Percentiles rank a stretch among this genome's conserved stretches.
These are phyloP conservation scores for Synanthedon tipuliformis DNA, from an alignment of 2,888 invertebrate species.

Conservation along the genomic window DNA sequence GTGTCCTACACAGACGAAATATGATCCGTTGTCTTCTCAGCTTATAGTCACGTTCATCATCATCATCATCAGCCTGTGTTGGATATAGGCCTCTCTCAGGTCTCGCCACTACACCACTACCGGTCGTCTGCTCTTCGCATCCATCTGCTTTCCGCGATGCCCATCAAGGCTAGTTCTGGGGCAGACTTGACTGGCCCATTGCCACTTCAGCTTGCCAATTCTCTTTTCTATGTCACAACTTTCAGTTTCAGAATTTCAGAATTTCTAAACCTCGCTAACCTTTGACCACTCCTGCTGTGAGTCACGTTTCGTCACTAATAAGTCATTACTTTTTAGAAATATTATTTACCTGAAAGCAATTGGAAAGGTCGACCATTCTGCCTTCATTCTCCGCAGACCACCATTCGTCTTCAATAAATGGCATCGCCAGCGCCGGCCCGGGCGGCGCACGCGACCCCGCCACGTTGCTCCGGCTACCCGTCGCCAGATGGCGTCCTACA, in stretches of 20 bases:
- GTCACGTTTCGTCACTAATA: slow-evolving; percentile 1
- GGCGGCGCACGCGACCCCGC: slow-evolving; percentile 74
- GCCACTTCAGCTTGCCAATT: too few species aligned
- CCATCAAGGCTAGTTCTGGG: too few species aligned
- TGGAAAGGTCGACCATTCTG: slow-evolving; percentile 91
- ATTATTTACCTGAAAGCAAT: slow-evolving; percentile 81
- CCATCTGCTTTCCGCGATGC: too few species aligned
- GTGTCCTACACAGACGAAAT: too few species aligned
- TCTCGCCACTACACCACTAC: too few species aligned
- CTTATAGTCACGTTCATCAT: too few species aligned
- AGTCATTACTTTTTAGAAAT: background rate
- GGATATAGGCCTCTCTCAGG: too few species aligned
- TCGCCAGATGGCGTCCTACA: slow-evolving; percentile 50
- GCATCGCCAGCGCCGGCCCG: slow-evolving; percentile 84
- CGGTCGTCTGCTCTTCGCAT: too few species aligned
- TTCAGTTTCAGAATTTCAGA: background rate
- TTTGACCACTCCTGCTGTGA: background rate
- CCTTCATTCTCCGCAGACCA: slow-evolving; percentile 97
- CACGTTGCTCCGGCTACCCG: slow-evolving; percentile 62
- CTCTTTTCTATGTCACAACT: too few species aligned
- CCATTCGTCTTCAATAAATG: slow-evolving; percentile 95
- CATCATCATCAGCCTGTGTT: too few species aligned
- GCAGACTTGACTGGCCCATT: too few species aligned
- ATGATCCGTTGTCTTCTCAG: too few species aligned
- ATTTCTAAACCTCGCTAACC: background rate